Percentiles rank a stretch among this genome's conserved stretches.
phyloP scores from a whole-genome alignment of 2,888 invertebrate genomes.

The Priocnemis perturbator region DNA sequence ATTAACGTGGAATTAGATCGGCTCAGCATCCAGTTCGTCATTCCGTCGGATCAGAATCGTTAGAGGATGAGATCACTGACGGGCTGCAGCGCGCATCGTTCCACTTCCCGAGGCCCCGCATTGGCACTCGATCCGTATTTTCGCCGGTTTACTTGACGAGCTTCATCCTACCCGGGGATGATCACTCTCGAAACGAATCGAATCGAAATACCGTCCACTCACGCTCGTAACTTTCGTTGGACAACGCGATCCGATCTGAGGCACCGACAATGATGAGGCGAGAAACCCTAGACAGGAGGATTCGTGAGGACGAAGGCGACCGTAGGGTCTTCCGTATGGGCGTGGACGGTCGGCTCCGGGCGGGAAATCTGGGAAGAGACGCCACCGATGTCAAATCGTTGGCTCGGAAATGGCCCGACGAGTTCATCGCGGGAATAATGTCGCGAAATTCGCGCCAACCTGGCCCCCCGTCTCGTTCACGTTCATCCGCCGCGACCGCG shows the following conservation, averaged over 20 bases:
- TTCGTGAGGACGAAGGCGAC: constrained; percentile 6
- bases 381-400: constrained; percentile 17
- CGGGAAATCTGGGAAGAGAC: constrained; percentile 28
- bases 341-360: constrained; percentile 29
- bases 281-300: constrained; percentile 32
- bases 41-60: background rate
- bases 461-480: too few species aligned
- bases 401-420: background rate
- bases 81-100: background rate
- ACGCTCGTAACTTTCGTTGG: constrained; percentile 25
- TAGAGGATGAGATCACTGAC: background rate
- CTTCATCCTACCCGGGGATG: background rate
- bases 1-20: too few species aligned
- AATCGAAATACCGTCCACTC: constrained; percentile 4
- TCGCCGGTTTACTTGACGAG: too few species aligned
- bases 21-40: too few species aligned
- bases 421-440: constrained; percentile 1
- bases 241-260: constrained; percentile 35
- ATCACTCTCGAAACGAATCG: background rate
- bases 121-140: background rate
- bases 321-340: constrained; percentile 15
- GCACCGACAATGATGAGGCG: constrained; percentile 40
- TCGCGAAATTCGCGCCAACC: constrained; percentile 1
- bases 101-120: background rate
- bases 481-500: too few species aligned